Base-by-base conservation (phyloP, 2,113 vertebrate species). In the Dascyllus trimaculatus region DNA sequence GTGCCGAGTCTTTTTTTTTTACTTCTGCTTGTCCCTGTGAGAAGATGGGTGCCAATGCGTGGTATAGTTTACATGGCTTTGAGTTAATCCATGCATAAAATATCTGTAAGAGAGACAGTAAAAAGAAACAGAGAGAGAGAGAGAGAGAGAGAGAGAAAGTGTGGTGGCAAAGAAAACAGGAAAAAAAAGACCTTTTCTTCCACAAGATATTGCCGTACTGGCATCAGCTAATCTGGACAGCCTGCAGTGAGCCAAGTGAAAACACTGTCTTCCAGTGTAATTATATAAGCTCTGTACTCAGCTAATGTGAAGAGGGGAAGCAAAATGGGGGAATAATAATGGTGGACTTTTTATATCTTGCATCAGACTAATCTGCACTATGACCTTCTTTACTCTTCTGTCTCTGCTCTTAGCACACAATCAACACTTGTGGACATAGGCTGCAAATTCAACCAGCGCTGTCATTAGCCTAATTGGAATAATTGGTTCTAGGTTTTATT, bases 1-100 rank as follows among this genome's bases (percentile, higher is more conserved):
- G 2, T 49, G 60, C 21, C 17, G 48, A 73, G 11, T 26, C 21
- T 73, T 56, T 68, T 67, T 62, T 48, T 69, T 72, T 49, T 11
- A 0, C 15, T 45, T 43, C 21, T 32, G 18, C 40, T 25, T 40
- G 75, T 85, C 67, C 66, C 52, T 60, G 18, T 54, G 73, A 82
- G 71, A 77, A 71, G 70, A 90, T 24, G 64, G 63, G 45, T 82
- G 83, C 75, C 83, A 76, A 66, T 81, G 85, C 25, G 78, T 86
- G 60, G 81, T 80, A 78, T 45, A 75, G 64, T 77, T 62, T 58
- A 75, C 77, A 81, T 59, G 49, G 66, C 79, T 86, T 78, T 83
- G 58, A 90, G 62, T 73, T 88, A 85, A 90, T 84, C 76, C 84
- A 82, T 78, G 81, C 88, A 91, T 86, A 85, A 84, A 82, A 90